Evolutionary conservation across 2,797 vertebrate species (phyloP), one percentile per base, ranked within the genome.

Genomic region (Diglossa cyanea): DNA sequence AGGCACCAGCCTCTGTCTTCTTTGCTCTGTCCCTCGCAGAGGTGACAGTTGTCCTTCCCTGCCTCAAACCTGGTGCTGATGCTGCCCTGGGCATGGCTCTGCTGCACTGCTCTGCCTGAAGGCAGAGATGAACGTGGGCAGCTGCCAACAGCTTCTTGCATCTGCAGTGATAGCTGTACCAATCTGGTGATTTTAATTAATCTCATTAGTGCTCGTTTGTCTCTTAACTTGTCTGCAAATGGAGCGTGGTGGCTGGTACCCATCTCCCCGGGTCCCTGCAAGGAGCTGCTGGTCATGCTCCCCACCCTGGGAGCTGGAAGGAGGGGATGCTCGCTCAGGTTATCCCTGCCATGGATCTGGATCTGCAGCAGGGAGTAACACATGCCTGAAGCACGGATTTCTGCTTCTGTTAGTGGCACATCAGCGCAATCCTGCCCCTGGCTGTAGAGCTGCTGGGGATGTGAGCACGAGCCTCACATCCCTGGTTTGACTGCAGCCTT

Each of bases 401-500:
- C 40, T 72, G 58, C 82, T n/a, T 2, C 88, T 88, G 40, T 33
- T 25, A 9, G 53, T 10, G 47, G 53, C 12, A 5, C 20, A 1
- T 50, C 1, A 31, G 39, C 20, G 51, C 66, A 21, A 2, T 66
- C 76, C 92, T 86, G 88, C 92, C 73, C 39, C 73, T 0, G 15
- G 88, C 88, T 71, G 6, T 35, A 28, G 84, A n/a, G 85, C 82
- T 95, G 85, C 93, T 51, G 85, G 82, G 87, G 87, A 68, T 74
- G 4, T 0, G 54, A 71, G 65, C 9, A 1, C 1, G 76, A 35
- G 35, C 35, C 35, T 35, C 35, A 35, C 35, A 35, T 35, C 35
- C 35, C 35, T 35, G 35, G 11, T 94, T 53, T 35, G 72, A 20
- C 86, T 66, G 92, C 90, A 72, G 76, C 33, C 80, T 42, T 77